Evolutionary conservation across 1,140 invertebrate genomes (phyloP).

Genomic region (Nixonia krombeini): DNA sequence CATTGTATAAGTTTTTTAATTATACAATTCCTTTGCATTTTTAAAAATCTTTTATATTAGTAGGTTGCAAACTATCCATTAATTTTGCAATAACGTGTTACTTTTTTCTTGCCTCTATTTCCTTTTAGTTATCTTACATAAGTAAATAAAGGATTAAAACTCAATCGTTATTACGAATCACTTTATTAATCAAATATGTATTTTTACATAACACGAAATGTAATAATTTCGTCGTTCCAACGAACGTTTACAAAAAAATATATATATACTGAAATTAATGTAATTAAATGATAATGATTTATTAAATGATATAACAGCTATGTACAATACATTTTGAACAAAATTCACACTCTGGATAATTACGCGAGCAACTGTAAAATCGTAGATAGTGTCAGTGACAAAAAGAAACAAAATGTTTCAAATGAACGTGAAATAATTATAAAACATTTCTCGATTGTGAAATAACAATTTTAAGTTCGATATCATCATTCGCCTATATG

Average conservation of each 20-base stretch:
- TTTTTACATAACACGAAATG: constrained; percentile 25
- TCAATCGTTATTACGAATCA: constrained; percentile 13
- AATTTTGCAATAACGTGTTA: too few relatives aligned
- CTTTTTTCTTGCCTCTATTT: too few relatives aligned
- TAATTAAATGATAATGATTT: constrained; percentile 25
- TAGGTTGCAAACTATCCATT: too few relatives aligned
- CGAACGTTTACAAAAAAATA: constrained; percentile 6
- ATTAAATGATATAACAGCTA: constrained; percentile 38
- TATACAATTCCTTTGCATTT: too few relatives aligned
- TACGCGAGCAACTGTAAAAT: too few relatives aligned
- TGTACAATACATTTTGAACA: constrained; percentile 41
- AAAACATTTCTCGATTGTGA: neutral
- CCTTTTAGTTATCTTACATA: too few relatives aligned
- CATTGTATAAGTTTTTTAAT: too few relatives aligned
- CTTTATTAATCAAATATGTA: constrained; percentile 34
- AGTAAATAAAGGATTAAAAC: constrained; percentile 3
- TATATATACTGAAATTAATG: constrained; percentile 2
- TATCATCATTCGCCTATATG: neutral
- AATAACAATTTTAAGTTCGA: constrained; percentile 6
- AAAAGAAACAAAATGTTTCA: too few relatives aligned
- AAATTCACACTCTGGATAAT: too few relatives aligned
- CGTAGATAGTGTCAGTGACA: too few relatives aligned
- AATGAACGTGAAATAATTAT: constrained; percentile 10
- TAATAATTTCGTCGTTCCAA: neutral
- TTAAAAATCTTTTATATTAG: too few relatives aligned